Percentiles rank a stretch among this genome's conserved stretches.
Conservation (phyloP, 2,797 vertebrate species). For the Alectoris magna region DNA sequence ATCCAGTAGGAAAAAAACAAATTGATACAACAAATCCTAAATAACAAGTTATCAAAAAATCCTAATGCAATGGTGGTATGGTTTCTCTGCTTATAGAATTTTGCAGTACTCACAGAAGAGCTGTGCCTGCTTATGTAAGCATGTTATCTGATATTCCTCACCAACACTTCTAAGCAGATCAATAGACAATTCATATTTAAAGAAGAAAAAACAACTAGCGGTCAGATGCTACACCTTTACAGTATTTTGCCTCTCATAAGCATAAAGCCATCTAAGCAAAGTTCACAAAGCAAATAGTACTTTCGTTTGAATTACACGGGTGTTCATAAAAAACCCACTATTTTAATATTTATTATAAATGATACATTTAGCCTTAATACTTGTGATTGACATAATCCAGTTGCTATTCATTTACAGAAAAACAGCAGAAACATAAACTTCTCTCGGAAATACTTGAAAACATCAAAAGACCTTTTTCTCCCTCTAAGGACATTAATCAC, state of each 20-base stretch:
- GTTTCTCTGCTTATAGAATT: background rate
- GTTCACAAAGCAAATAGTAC: background rate
- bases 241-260: background rate
- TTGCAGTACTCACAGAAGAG: background rate
- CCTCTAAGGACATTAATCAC: background rate
- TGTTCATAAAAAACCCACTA: background rate
- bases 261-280: background rate
- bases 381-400: slow-evolving; percentile 31
- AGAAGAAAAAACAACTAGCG: background rate
- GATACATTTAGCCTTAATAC: background rate
- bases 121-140: background rate
- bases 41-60: background rate
- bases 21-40: background rate
- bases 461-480: background rate
- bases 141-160: background rate
- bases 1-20: background rate
- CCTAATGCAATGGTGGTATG: background rate
- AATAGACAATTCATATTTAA: background rate
- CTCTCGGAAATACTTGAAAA: slow-evolving; percentile 8
- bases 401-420: background rate
- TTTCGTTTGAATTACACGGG: background rate
- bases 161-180: background rate
- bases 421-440: background rate
- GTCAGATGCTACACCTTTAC: background rate
- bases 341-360: background rate